Evolutionary conservation across 2,888 invertebrate genomes (phyloP), one percentile per base, ranked within the genome.

Genomic region (Allolobophora icterica): DNA sequence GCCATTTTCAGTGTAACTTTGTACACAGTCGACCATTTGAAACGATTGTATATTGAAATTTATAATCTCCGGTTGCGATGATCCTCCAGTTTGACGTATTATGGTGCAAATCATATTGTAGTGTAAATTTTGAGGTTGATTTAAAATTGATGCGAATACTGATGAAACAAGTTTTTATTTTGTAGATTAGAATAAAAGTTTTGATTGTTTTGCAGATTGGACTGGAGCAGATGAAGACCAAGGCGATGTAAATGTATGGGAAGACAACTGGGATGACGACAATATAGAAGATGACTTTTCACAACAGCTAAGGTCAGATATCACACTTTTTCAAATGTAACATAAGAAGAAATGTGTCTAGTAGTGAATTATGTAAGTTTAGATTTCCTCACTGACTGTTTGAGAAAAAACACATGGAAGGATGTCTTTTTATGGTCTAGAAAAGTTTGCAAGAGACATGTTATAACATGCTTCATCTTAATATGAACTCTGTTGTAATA

Each of bases 211-310:
- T 93, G 40, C 93, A 96, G 96, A 96, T 93, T 96, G 96, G 96
- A 95, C 97, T 91, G 98, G 98, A 94, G 98, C 98, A 94, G 98
- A 98, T 92, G 98, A 98, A 94, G 95, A 96, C 91, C 94, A 95
- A 90, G 95, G 94, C 83, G 99, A 99, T 94, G 97, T 98, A 0
- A 99, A 98, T 93, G 99, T 99, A 0, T 99, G 99, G 99, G 99
- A 99, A 95, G 99, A 99, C 95, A 99, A 99, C 95, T 99, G 99
- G 99, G 99, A 99, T 95, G 99, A 99, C 95, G 99, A 99, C 95
- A 98, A 99, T 94, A 97, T 99, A 30, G 99, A 99, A 95, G 99
- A 99, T 95, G 99, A 99, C 96, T 99, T 99, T 95, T 98, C 98
- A 95, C 97, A 98, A 94, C 99, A 99, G 95, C 96, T 99, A 92